phyloP scores from a whole-genome alignment of 1,140 invertebrate species.

The Venustaconcha ellipsiformis region DNA sequence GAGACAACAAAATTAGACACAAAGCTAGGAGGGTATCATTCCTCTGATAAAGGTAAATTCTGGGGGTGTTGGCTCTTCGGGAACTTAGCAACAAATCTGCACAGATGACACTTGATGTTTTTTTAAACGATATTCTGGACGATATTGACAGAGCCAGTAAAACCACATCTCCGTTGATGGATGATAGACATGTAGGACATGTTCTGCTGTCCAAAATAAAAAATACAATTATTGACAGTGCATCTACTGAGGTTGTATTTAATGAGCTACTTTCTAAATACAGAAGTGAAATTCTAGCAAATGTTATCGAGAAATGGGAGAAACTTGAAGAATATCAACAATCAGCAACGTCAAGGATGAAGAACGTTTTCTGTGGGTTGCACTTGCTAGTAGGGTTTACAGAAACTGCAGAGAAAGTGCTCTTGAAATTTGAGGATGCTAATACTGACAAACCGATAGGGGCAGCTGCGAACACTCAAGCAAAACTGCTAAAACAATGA shows the following conservation, averaged over 20 bases:
- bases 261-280: conserved; percentile 8
- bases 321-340: neutral
- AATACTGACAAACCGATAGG: neutral
- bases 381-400: neutral
- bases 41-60: neutral
- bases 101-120: conserved; percentile 7
- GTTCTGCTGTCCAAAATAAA: conserved; percentile 6
- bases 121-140: neutral
- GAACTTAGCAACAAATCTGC: conserved; percentile 3
- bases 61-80: neutral
- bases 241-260: conserved; percentile 3
- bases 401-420: neutral
- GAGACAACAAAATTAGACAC: conserved; percentile 2
- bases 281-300: neutral
- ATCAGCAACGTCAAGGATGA: neutral
- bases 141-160: neutral
- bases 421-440: neutral
- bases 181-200: neutral
- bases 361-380: conserved; percentile 4
- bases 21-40: neutral
- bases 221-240: conserved; percentile 10
- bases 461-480: neutral
- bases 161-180: neutral
- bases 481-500: neutral
- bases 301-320: neutral